Percentiles rank a stretch among this genome's conserved stretches.
phyloP scores from a whole-genome alignment of 2,888 invertebrate genomes.

The Tenthredo notha region DNA sequence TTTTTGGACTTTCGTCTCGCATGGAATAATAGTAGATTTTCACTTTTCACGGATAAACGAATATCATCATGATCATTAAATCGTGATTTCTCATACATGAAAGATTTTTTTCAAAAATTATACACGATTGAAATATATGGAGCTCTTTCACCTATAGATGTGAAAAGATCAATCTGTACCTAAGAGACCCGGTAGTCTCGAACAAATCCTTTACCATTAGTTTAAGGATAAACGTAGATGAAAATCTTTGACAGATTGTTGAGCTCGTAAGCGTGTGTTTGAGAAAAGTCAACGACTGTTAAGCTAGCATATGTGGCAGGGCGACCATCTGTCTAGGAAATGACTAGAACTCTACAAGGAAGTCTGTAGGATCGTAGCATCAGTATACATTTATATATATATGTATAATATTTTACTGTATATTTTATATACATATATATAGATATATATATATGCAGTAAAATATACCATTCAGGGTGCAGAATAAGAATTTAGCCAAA shows the following conservation, averaged over 20 bases:
- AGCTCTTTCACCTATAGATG: background rate
- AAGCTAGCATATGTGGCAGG: slow-evolving; percentile 69
- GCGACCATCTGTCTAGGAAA: slow-evolving; percentile 71
- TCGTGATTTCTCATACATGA: background rate
- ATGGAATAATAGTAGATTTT: no score
- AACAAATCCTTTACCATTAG: slow-evolving; percentile 16
- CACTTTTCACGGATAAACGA: background rate
- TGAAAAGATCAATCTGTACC: background rate
- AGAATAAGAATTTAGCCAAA: background rate
- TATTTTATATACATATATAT: background rate
- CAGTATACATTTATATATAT: background rate
- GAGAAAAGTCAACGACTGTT: slow-evolving; percentile 36
- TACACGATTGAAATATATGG: background rate
- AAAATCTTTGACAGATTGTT: slow-evolving; percentile 51
- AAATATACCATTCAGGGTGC: slow-evolving; percentile 6
- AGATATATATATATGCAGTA: background rate
- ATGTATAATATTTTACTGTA: background rate
- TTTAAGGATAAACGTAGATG: background rate
- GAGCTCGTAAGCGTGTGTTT: slow-evolving; percentile 25
- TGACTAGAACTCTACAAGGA: slow-evolving; percentile 42
- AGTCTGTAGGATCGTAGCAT: background rate
- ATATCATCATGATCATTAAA: background rate
- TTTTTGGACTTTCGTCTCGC: no score
- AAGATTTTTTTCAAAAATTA: background rate
- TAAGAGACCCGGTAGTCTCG: background rate